Evolutionary conservation across 2,888 invertebrate genomes (phyloP).

Genomic region (Stenodema calcarata): DNA sequence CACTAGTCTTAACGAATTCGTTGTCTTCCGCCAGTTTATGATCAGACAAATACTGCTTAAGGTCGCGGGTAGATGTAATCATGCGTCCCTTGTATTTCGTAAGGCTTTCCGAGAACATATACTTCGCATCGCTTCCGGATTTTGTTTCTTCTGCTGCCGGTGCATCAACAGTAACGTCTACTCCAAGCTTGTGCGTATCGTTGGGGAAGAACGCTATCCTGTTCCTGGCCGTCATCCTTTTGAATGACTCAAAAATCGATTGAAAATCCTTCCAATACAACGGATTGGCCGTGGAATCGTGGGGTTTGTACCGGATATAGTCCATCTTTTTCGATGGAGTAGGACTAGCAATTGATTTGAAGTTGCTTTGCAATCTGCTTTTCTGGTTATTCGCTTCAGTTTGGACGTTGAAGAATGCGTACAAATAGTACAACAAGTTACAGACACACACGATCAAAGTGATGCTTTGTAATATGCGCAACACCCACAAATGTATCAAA

Average conservation of each 20-base stretch:
- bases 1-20: conserved; percentile 41
- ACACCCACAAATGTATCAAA: background rate
- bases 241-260: conserved; percentile 33
- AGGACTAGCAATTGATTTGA: background rate
- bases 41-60: conserved; percentile 21
- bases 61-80: conserved; percentile 20
- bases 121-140: background rate
- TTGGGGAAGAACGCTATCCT: conserved; percentile 27
- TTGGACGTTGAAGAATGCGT: background rate
- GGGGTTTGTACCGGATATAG: background rate
- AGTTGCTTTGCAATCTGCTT: background rate
- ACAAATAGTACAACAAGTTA: conserved; percentile 27
- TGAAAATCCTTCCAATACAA: conserved; percentile 37
- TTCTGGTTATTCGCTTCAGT: background rate
- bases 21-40: conserved; percentile 10
- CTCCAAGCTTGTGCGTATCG: background rate
- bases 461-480: background rate
- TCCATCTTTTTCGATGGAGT: background rate
- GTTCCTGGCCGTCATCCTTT: conserved; percentile 29
- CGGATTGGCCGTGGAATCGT: background rate
- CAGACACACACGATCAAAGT: conserved; percentile 9
- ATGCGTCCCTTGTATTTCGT: conserved; percentile 32
- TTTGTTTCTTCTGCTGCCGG: background rate
- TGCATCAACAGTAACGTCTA: background rate
- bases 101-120: conserved; percentile 23